Percentiles rank a stretch among this genome's conserved stretches.
Conservation (phyloP, 1,140 invertebrate species). For the Aphidius ervi region DNA sequence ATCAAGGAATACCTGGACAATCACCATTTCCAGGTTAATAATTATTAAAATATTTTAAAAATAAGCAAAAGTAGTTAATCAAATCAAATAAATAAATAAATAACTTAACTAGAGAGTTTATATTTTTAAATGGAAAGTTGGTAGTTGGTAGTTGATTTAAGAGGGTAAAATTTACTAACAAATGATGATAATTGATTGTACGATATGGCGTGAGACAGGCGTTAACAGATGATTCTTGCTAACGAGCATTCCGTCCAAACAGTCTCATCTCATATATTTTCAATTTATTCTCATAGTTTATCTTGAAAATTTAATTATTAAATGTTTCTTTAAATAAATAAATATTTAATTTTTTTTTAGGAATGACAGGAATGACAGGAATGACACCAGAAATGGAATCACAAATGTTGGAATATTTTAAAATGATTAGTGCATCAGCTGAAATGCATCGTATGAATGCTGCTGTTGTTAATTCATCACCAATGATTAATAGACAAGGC, state of each 20-base stretch:
- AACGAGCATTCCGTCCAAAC: slow-evolving; percentile 49
- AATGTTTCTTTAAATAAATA: neutral
- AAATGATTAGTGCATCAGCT: slow-evolving; percentile 57
- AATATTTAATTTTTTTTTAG: too few relatives aligned
- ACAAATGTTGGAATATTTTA: slow-evolving; percentile 72
- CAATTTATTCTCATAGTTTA: slow-evolving; percentile 1
- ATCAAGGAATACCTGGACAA: slow-evolving; percentile 44
- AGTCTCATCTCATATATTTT: slow-evolving; percentile 9
- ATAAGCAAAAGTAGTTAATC: neutral
- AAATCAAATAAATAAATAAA: neutral
- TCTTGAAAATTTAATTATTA: neutral
- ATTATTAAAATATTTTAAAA: neutral
- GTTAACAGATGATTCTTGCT: slow-evolving; percentile 53
- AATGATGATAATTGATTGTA: slow-evolving; percentile 53
- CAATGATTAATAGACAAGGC: slow-evolving; percentile 49
- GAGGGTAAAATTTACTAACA: slow-evolving; percentile 39
- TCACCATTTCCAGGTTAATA: slow-evolving; percentile 17
- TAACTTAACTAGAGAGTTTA: slow-evolving; percentile 23
- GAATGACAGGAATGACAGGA: slow-evolving; percentile 53
- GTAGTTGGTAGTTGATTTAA: slow-evolving; percentile 33
- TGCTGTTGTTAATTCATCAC: slow-evolving; percentile 48
- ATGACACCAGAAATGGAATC: slow-evolving; percentile 67
- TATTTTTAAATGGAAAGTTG: slow-evolving; percentile 48
- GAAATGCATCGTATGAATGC: slow-evolving; percentile 22
- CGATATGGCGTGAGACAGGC: slow-evolving; percentile 51